Conservation (phyloP, 2,113 vertebrate genomes). For the Sisor rabdophorus region DNA sequence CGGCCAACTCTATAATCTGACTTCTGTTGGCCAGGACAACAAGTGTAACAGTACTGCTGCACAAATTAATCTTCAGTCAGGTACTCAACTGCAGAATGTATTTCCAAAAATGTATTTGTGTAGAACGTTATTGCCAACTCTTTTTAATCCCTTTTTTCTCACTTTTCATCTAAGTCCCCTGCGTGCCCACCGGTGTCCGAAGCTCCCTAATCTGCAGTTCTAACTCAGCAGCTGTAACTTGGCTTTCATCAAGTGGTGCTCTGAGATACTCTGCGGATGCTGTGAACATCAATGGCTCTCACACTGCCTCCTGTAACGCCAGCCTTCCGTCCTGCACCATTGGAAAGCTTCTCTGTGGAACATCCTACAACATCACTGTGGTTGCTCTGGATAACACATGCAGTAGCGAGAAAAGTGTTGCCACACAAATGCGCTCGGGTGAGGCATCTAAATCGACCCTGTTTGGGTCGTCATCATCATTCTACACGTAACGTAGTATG, state of each 20-base stretch:
- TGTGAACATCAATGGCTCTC: constrained; percentile 44
- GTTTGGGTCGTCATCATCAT: not conserved
- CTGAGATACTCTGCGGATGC: constrained; percentile 56
- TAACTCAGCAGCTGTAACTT: constrained; percentile 62
- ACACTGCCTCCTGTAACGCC: constrained; percentile 55
- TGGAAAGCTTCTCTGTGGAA: constrained; percentile 59
- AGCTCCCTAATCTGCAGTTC: constrained; percentile 55
- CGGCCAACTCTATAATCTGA: constrained; percentile 69
- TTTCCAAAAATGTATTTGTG: not conserved
- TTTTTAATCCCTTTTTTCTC: not conserved
- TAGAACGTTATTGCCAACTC: not conserved
- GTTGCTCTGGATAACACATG: constrained; percentile 56
- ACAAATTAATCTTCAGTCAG: constrained; percentile 59
- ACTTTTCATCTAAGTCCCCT: constrained; percentile 59
- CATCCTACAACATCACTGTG: constrained; percentile 63
- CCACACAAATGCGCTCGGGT: constrained; percentile 60
- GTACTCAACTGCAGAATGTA: constrained; percentile 41
- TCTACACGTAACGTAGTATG: not conserved
- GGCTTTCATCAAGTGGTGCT: constrained; percentile 61
- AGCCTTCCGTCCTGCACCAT: constrained; percentile 59
- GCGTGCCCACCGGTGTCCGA: constrained; percentile 59
- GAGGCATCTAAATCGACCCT: not conserved
- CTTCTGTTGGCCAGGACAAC: constrained; percentile 61
- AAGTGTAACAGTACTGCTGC: constrained; percentile 58
- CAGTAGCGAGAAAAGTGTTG: constrained; percentile 47